phyloP scores from a whole-genome alignment of 2,113 vertebrate species.

The Aptenodytes forsteri region DNA sequence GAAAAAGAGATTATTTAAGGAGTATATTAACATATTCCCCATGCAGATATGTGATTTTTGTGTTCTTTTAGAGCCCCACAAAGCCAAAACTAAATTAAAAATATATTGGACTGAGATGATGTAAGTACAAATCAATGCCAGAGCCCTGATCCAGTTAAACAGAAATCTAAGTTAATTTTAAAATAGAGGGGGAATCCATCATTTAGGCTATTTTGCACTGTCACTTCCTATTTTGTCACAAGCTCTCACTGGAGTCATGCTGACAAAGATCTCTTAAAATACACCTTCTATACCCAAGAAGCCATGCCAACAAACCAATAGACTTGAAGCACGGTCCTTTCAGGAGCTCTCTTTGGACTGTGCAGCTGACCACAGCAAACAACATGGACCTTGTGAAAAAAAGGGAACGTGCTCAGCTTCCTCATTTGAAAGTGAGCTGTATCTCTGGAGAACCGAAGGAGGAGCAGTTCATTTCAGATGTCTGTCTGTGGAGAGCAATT shows the following conservation, averaged over 20 bases:
- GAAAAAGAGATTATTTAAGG: neutral
- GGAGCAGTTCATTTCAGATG: neutral
- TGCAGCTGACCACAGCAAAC: neutral
- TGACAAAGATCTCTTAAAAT: neutral
- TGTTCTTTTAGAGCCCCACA: neutral
- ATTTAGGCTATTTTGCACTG: neutral
- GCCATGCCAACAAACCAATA: neutral
- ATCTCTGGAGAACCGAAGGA: neutral
- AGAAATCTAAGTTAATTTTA: neutral
- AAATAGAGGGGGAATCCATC: neutral
- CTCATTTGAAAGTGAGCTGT: neutral
- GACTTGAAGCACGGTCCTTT: neutral
- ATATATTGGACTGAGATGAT: neutral
- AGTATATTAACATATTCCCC: neutral
- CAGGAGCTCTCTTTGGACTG: neutral
- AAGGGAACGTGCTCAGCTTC: neutral
- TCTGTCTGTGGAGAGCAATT: neutral
- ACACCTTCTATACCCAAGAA: neutral
- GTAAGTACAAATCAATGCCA: neutral
- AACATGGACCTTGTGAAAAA: neutral
- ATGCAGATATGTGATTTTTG: neutral
- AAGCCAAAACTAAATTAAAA: neutral
- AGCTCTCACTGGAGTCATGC: neutral
- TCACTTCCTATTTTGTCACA: neutral
- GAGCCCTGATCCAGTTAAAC: neutral